Base-by-base conservation (phyloP, 2,113 vertebrate species). In the Plectropomus leopardus region DNA sequence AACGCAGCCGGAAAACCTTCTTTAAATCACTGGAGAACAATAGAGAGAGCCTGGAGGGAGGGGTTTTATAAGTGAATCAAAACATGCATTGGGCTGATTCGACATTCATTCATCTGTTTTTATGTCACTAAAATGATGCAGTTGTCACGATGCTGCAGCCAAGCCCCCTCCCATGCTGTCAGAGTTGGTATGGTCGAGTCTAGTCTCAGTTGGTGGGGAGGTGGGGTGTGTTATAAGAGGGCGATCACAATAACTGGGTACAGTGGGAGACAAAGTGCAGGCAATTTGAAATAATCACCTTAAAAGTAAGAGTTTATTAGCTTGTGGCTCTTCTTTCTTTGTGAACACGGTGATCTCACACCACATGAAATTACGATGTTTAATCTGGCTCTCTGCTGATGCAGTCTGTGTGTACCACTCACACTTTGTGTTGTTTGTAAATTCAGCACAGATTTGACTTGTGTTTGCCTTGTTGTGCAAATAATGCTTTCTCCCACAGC, bases 141-240 rank as follows among this genome's bases (percentile, higher is more conserved):
- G 36, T 34, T 72, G 61, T 82, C 28, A 54, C 32, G 40, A 65
- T 63, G 67, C 70, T 15, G 72, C 74, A 70, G 84, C 44, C 0
- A 24, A 80, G 80, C 71, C 82, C 86, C 86, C 88, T 83, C 67
- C 78, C 53, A 61, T 65, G 47, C 63, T 26, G 77, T 67, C 70
- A 54, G 83, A 75, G 66, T 76, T 94, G 93, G 92, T 94, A 93
- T 78, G 72, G 85, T 91, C 93, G 76, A 57, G 87, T 91, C 86
- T 89, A 76, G 78, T 80, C 91, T 90, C 86, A 79, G 88, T 85
- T 80, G 85, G 88, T 77, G 86, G 65, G 83, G 76, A 88, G 77
- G 79, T 85, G 89, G 80, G 86, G 79, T 75, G 73, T 78, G 85
- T 83, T 92, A 80, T 72, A 88, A 78, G 79, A 91, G 84, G 83